Conservation (phyloP, 2,797 vertebrate genomes). For the Karalla daura region DNA sequence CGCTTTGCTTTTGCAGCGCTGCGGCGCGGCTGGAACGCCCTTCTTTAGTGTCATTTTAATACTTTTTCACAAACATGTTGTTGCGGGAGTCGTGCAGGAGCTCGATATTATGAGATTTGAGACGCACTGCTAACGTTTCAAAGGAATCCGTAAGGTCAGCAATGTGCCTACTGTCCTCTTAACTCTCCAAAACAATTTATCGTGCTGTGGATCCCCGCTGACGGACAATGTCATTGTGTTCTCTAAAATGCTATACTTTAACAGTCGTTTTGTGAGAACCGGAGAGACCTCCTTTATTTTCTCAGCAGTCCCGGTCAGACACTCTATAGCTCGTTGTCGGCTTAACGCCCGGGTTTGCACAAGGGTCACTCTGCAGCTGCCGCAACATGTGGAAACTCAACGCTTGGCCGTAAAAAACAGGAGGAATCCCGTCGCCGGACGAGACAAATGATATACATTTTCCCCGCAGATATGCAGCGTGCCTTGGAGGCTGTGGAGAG, state of each 20-base stretch:
- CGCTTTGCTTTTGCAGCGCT: slow-evolving; percentile 2
- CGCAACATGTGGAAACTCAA: slow-evolving; percentile 2
- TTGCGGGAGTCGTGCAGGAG: no score
- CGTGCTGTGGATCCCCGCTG: background rate
- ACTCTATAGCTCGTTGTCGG: slow-evolving; percentile 27
- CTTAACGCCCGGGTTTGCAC: slow-evolving; percentile 15
- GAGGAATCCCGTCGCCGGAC: slow-evolving; percentile 18
- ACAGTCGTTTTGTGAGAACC: background rate
- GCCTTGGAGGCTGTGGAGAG: slow-evolving; percentile 94
- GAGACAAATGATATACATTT: slow-evolving; percentile 25
- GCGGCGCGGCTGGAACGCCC: background rate
- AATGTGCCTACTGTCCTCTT: background rate
- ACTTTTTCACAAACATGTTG: background rate
- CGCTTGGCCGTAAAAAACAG: background rate
- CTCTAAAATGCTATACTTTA: background rate
- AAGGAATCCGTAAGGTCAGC: no score
- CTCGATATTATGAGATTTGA: background rate
- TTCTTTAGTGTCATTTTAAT: background rate
- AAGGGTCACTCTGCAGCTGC: slow-evolving; percentile 18
- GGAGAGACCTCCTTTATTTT: slow-evolving; percentile 1
- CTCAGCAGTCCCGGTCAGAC: background rate
- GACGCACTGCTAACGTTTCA: background rate
- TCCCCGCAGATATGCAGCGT: slow-evolving; percentile 85
- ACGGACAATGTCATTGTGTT: background rate
- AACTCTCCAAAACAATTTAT: background rate